A percentile compares a stretch with the other conserved stretches of the same genome.
Evolutionary conservation across 2,797 vertebrate species (phyloP).

Genomic region (Enteromius argenteus): DNA sequence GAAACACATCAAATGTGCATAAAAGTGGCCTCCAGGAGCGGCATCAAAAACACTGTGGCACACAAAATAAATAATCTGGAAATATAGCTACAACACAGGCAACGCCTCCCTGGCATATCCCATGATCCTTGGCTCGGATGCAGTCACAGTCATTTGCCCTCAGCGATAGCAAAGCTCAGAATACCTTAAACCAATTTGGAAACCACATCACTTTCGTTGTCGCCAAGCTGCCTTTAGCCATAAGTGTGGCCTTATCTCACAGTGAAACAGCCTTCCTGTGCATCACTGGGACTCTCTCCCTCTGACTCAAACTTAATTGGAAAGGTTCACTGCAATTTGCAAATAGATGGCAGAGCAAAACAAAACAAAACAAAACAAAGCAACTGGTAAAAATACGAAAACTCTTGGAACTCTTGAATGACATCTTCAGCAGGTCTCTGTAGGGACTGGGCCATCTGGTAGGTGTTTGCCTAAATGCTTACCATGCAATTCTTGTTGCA

Average conservation of each 20-base stretch:
- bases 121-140: neutral
- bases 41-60: neutral
- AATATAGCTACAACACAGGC: neutral
- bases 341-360: neutral
- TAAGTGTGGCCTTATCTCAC: slow-evolving; percentile 2
- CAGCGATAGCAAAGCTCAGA: neutral
- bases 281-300: neutral
- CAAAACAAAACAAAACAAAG: neutral
- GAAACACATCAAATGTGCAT: neutral
- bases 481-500: too few species aligned
- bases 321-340: neutral
- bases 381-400: neutral
- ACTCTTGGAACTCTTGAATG: neutral
- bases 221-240: neutral
- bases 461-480: too few species aligned
- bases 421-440: neutral
- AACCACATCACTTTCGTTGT: neutral
- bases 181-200: slow-evolving; percentile 15
- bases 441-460: too few species aligned
- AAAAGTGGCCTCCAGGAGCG: slow-evolving; percentile 3
- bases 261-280: neutral
- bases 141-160: slow-evolving; percentile 4
- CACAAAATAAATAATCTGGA: neutral
- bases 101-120: neutral
- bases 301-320: neutral